Evolutionary conservation across 2,888 invertebrate genomes (phyloP).

Genomic region (Hirtodrosophila confusa): DNA sequence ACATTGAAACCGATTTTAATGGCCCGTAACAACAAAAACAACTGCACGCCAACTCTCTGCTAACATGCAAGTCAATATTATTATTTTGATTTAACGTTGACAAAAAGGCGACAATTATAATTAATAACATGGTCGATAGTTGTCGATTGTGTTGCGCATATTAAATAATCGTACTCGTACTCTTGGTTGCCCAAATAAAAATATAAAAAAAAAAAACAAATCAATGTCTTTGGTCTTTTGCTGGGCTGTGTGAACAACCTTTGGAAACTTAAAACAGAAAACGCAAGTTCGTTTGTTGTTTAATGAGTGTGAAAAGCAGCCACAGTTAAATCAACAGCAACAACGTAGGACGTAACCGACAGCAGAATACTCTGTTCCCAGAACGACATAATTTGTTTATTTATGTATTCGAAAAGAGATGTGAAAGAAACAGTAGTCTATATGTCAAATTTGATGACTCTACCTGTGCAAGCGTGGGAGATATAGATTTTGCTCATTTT

Average conservation of each 20-base stretch:
- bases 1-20: conserved; percentile 78
- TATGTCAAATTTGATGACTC: no score
- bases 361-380: no score
- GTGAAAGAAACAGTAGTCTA: no score
- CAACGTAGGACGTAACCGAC: no score
- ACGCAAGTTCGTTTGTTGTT: conserved; percentile 65
- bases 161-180: conserved; percentile 25
- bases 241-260: conserved; percentile 56
- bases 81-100: conserved; percentile 31
- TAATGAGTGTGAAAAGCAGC: conserved; percentile 67
- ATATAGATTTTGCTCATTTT: no score
- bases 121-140: conserved; percentile 40
- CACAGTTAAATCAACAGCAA: conserved; percentile 5
- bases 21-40: conserved; percentile 55
- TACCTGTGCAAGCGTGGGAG: no score
- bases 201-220: conserved; percentile 2
- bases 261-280: conserved; percentile 49
- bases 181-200: conserved; percentile 9
- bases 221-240: conserved; percentile 8
- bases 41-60: conserved; percentile 1
- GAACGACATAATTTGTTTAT: no score
- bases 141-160: conserved; percentile 34
- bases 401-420: no score
- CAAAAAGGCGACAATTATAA: conserved; percentile 46
- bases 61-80: conserved; percentile 45